phyloP scores from a whole-genome alignment of 2,888 invertebrate species.

The Octodonta nipae region DNA sequence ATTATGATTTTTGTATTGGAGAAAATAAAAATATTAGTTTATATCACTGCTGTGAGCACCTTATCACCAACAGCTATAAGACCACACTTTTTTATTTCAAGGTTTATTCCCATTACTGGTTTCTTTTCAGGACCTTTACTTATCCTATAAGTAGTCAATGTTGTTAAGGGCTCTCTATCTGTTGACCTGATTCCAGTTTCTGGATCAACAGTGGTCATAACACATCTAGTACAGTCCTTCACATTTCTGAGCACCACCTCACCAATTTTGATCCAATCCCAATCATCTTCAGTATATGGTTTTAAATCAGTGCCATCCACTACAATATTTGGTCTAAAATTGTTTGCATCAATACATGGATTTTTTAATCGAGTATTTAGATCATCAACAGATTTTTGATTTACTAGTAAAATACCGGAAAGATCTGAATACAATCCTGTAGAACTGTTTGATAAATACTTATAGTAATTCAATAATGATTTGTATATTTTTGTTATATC shows the following conservation, averaged over 20 bases:
- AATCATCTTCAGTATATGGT: conserved; percentile 41
- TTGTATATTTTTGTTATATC: no score
- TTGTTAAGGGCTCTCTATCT: conserved; percentile 39
- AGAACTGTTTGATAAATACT: no score
- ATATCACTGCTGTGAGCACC: no score
- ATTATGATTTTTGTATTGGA: no score
- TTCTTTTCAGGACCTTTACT: conserved; percentile 21
- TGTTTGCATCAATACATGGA: conserved; percentile 32
- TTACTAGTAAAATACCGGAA: conserved; percentile 40
- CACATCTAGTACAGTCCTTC: conserved; percentile 44
- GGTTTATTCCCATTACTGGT: conserved; percentile 39
- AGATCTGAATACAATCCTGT: conserved; percentile 40
- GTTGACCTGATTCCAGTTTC: conserved; percentile 34
- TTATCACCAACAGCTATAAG: conserved; percentile 37
- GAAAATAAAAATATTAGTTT: no score
- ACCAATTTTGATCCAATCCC: conserved; percentile 46
- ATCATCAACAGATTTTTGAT: conserved; percentile 39
- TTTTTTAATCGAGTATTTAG: conserved; percentile 36
- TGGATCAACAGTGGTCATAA: conserved; percentile 36
- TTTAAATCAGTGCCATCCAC: conserved; percentile 33
- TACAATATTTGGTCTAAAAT: conserved; percentile 46
- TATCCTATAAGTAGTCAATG: conserved; percentile 29
- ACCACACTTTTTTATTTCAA: conserved; percentile 36
- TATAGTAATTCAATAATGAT: no score
- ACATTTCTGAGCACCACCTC: conserved; percentile 38